Evolutionary conservation across 2,113 vertebrate species (phyloP).

Genomic region (Tamias sibiricus): DNA sequence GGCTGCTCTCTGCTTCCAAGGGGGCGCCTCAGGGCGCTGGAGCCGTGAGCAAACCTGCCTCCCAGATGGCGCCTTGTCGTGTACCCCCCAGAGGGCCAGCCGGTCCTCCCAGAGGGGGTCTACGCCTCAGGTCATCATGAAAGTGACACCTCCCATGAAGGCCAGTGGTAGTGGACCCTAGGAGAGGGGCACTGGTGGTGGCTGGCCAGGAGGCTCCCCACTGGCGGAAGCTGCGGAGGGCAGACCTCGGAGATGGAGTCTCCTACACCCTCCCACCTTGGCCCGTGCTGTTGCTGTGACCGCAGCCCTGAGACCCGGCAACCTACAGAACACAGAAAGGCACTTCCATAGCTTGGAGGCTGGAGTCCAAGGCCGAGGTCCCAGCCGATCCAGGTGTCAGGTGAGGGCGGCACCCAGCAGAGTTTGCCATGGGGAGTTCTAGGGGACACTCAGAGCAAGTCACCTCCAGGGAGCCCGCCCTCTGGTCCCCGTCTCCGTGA

Average conservation of each 20-base stretch:
- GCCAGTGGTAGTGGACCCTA: background rate
- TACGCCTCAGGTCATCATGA: too few species aligned
- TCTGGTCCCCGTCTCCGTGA: background rate
- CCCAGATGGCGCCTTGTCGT: background rate
- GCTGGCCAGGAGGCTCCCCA: background rate
- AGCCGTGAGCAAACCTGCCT: too few species aligned
- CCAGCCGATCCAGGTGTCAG: background rate
- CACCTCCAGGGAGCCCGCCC: background rate
- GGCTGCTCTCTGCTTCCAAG: background rate
- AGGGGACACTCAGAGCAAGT: background rate
- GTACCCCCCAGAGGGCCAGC: background rate
- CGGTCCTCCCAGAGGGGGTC: too few species aligned
- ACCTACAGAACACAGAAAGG: background rate
- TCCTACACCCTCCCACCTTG: background rate
- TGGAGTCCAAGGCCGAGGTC: background rate
- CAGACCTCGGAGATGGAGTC: too few species aligned
- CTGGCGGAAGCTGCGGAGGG: background rate
- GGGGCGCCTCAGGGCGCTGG: too few species aligned
- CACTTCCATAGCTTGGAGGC: background rate
- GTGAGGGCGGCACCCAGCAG: too few species aligned
- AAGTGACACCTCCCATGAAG: background rate
- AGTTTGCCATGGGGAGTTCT: background rate
- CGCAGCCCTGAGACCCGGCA: background rate
- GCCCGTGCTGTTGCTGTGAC: background rate
- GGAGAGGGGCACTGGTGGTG: background rate